Evolutionary conservation across 2,797 vertebrate species (phyloP).

Genomic region (Macropus fuliginosus): DNA sequence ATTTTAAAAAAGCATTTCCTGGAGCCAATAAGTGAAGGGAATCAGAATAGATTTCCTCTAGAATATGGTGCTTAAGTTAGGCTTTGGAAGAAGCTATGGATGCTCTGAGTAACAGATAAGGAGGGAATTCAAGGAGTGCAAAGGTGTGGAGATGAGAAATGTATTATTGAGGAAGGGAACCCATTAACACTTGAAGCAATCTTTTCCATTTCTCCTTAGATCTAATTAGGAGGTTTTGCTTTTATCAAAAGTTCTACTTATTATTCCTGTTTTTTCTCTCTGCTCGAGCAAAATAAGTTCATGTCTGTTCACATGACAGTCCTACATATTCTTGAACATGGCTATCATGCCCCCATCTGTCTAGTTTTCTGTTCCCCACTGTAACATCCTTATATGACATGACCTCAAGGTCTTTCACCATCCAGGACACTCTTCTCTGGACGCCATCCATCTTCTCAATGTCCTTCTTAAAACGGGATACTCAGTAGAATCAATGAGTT

Average conservation of each 20-base stretch:
- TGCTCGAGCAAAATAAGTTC: neutral
- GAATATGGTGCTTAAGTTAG: too few relatives aligned
- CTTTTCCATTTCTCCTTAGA: neutral
- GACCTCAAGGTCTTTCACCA: neutral
- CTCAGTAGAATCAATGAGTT: neutral
- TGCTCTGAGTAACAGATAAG: neutral
- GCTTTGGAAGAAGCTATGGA: neutral
- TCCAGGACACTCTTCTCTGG: neutral
- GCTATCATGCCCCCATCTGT: neutral
- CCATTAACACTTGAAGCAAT: neutral
- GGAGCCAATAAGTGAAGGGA: neutral
- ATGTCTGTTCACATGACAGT: neutral
- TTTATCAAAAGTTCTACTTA: neutral
- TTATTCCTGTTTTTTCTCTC: neutral
- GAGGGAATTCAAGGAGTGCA: neutral
- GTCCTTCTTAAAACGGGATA: neutral
- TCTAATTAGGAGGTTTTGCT: neutral
- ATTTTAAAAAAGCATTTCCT: neutral
- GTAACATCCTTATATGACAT: neutral
- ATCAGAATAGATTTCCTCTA: neutral
- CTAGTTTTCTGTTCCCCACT: neutral
- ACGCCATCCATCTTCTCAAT: neutral
- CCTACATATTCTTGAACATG: neutral
- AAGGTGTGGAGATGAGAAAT: neutral
- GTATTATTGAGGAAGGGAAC: neutral